Evolutionary conservation across 2,888 invertebrate genomes (phyloP).

Genomic region (Pollenia griseotomentosa): DNA sequence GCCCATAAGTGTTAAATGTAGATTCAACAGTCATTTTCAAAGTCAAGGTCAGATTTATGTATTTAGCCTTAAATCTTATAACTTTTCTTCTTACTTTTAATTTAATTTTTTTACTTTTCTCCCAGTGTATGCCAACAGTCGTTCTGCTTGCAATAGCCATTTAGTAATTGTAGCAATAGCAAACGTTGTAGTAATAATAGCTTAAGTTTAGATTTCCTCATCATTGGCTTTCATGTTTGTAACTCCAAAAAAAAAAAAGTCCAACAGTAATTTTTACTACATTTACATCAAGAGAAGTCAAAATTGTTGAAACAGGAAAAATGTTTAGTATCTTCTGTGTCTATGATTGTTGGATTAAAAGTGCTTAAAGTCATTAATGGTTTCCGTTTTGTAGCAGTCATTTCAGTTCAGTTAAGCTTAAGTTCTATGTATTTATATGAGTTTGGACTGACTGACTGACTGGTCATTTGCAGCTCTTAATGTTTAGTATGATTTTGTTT

Average conservation of each 20-base stretch:
- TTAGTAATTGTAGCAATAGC: constrained; percentile 40
- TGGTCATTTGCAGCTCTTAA: constrained; percentile 63
- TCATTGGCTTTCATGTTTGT: constrained; percentile 63
- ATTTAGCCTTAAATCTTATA: too few relatives aligned
- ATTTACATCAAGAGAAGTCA: not conserved
- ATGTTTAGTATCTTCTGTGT: constrained; percentile 37
- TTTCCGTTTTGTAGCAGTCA: constrained; percentile 66
- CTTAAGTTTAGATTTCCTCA: constrained; percentile 68
- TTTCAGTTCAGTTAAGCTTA: constrained; percentile 44
- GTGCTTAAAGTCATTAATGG: constrained; percentile 74
- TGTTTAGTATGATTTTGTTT: constrained; percentile 6
- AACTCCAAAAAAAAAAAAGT: not conserved
- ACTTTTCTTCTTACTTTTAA: too few relatives aligned
- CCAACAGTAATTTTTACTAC: not conserved
- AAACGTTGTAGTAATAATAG: constrained; percentile 50
- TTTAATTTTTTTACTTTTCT: not conserved
- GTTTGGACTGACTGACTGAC: not conserved
- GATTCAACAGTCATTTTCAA: too few relatives aligned
- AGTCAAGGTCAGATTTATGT: too few relatives aligned
- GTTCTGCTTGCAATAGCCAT: not conserved
- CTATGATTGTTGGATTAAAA: constrained; percentile 72
- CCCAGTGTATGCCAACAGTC: not conserved
- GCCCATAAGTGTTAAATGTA: too few relatives aligned
- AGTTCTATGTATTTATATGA: not conserved
- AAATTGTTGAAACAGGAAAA: not conserved